Evolutionary conservation across 2,888 invertebrate species (phyloP), one percentile per base, ranked within the genome.

Genomic region (Loripinus fragilis): DNA sequence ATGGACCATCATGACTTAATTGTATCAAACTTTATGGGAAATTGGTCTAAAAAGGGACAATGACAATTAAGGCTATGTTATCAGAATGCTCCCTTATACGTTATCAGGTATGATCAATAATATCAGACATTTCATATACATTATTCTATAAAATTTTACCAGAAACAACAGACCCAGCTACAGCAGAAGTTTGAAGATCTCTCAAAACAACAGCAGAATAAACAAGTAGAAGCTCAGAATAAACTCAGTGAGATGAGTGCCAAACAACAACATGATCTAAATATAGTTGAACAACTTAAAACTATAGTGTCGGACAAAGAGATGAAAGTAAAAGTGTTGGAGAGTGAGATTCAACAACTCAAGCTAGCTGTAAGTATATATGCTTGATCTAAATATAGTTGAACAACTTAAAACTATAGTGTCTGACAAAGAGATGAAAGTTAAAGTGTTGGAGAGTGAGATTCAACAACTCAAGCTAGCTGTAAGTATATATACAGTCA

Each of bases 321-420:
- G 80, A 83, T 84, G 28, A 89, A 90, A 81, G 90, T 93, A 10
- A 87, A 90, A 74, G 82, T 81, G 12, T 78, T 93, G 25, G 92
- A 92, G 74, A 85, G 90, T 73, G 91, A 92, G 69, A 85, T 93
- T 7, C 81, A 88, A 65, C 89, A 91, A 74, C 81, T 91, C 17
- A 88, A 87, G 74, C 73, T 87, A 48, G 86, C 86, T 67, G 90
- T 91, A 73, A 84, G 89, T 86, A 25, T 55, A 45, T 12, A 38
- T 5, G 7, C 38, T 8, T 8, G 38, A 38, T 8, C 7, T 38
- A 8, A 92, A 92, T 70, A 81, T 91, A 7, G 90, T 93, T 30
- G 91, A 91, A 48, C 92, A 92, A 80, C 89, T 93, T n/a, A 91
- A 91, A 76, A 70, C 79, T 33, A 92, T 93, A n/a, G 90, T 93